Conservation (phyloP, 2,113 vertebrate genomes). For the Microcebus murinus region DNA sequence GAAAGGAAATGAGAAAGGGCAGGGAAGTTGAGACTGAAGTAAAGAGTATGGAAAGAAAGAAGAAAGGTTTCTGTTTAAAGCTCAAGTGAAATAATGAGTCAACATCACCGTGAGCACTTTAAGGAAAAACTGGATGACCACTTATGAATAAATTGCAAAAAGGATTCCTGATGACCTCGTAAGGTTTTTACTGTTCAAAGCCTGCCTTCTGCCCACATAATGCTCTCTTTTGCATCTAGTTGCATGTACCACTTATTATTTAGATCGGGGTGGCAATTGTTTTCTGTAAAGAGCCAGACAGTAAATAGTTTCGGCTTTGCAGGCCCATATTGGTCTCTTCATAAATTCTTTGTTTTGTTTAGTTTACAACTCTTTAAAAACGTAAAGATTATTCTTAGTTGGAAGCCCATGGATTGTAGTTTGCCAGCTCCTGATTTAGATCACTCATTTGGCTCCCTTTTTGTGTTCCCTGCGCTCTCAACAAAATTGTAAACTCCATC, state of each 20-base stretch:
- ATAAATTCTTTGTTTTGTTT: conserved; percentile 4
- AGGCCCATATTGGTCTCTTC: neutral
- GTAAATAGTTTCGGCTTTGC: neutral
- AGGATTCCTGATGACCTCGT: neutral
- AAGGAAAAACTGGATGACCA: neutral
- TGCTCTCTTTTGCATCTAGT: neutral
- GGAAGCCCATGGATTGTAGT: neutral
- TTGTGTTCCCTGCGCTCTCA: neutral
- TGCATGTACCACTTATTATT: neutral
- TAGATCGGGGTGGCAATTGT: neutral
- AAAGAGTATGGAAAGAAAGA: neutral
- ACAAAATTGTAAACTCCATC: neutral
- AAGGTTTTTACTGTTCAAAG: neutral
- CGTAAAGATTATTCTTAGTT: neutral
- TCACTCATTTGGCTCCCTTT: neutral
- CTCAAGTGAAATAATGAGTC: neutral
- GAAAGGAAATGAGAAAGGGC: neutral
- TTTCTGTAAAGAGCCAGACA: neutral
- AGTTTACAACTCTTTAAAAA: conserved; percentile 33
- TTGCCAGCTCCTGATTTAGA: neutral
- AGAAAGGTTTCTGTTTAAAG: neutral
- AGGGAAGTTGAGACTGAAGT: neutral
- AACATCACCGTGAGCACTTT: neutral
- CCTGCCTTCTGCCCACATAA: neutral
- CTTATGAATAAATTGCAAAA: conserved; percentile 7